These are phyloP conservation scores for Abrostola tripartita DNA, from an alignment of 2,888 invertebrate genomes.

Conservation along the genomic window DNA sequence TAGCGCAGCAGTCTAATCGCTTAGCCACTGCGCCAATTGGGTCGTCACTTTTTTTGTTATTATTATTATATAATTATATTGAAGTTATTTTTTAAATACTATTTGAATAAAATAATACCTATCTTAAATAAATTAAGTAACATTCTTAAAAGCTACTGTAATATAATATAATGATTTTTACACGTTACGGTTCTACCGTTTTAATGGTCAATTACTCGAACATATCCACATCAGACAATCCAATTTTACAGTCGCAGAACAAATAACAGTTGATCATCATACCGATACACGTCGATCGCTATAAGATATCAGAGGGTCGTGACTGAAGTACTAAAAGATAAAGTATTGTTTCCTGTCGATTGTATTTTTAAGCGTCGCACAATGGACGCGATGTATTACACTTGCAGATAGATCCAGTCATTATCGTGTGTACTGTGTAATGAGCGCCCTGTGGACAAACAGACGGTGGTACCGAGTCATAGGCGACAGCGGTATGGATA, in stretches of 20 bases:
- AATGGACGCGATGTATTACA: slow-evolving; percentile 65
- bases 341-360: slow-evolving; percentile 52
- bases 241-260: neutral
- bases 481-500: slow-evolving; percentile 38
- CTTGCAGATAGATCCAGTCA: slow-evolving; percentile 74
- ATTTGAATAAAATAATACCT: too few species aligned
- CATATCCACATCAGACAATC: neutral
- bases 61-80: too few species aligned
- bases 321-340: slow-evolving; percentile 46
- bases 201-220: too few species aligned
- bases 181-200: too few species aligned
- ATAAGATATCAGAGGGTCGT: slow-evolving; percentile 45
- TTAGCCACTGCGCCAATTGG: too few species aligned
- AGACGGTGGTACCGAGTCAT: slow-evolving; percentile 1
- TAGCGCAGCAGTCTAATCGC: too few species aligned
- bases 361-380: slow-evolving; percentile 54
- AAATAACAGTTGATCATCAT: slow-evolving; percentile 31
- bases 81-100: too few species aligned
- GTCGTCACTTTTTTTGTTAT: too few species aligned
- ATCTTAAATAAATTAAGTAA: too few species aligned
- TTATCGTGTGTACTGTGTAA: slow-evolving; percentile 76
- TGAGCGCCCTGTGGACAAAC: slow-evolving; percentile 61
- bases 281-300: slow-evolving; percentile 41
- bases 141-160: too few species aligned
- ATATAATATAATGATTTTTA: too few species aligned